Conservation (phyloP, 2,113 vertebrate species). For the Typhlomys cinereus region DNA sequence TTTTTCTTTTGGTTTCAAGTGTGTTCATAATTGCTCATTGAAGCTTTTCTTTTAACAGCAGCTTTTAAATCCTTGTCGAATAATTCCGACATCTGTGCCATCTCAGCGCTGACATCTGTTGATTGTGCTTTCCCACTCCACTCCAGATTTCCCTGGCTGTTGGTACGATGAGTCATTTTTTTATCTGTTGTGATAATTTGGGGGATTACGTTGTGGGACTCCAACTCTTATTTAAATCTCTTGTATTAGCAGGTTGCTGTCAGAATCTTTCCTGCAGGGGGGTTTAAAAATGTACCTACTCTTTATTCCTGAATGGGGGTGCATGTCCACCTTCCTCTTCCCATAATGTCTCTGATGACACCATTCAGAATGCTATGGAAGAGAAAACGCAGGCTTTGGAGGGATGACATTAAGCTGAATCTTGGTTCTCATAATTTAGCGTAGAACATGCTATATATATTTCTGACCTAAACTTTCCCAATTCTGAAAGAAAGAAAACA, state of each 20-base stretch:
- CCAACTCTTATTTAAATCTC: background rate
- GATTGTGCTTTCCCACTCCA: background rate
- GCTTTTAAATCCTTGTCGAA: constrained; percentile 20
- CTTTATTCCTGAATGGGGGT: background rate
- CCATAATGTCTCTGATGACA: background rate
- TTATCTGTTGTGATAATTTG: background rate
- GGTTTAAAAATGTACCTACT: background rate
- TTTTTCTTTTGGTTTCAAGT: background rate
- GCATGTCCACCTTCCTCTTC: background rate
- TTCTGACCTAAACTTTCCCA: background rate
- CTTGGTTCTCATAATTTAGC: background rate
- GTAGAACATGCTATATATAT: background rate
- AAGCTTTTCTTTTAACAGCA: background rate
- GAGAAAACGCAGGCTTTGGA: background rate
- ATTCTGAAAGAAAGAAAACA: background rate
- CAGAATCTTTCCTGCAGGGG: background rate
- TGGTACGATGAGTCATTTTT: background rate
- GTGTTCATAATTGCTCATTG: background rate
- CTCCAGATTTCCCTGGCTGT: background rate
- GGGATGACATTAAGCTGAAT: background rate
- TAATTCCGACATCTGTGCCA: background rate
- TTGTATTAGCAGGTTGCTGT: background rate
- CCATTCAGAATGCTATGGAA: background rate
- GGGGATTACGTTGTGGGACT: background rate
- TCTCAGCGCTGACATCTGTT: background rate